Evolutionary conservation across 1,140 invertebrate species (phyloP), one percentile per base, ranked within the genome.

Genomic region (Saccostrea echinata): DNA sequence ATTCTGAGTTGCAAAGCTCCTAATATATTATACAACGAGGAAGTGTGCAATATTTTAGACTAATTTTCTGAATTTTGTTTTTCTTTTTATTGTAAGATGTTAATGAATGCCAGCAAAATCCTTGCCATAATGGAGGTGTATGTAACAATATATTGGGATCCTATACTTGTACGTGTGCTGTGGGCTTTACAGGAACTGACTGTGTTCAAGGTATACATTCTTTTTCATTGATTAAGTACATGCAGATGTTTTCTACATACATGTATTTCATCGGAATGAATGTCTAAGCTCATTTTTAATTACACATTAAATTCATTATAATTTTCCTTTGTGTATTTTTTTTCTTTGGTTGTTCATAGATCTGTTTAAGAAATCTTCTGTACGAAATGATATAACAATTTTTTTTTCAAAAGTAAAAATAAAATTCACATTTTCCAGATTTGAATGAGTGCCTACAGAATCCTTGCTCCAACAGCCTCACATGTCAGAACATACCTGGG

Each of bases 391-490:
- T 43, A 3, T 43, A 43, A 43, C 35, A 43, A 9, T 9, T 43
- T 43, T 6, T 43, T 43, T 8, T 43, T 8, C 6, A 43, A 43
- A 43, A 43, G 4, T 43, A 6, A 6, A 43, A 43, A 43, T 43
- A 8, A 8, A 9, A 43, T 35, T 33, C 6, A 0, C 8, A 18
- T 21, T 83, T 84, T 80, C 24, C 61, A 89, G 88, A 87, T 87
- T 27, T 85, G 0, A 76, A 89, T 71, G 88, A 89, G 27, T 89
- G 88, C 71, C 9, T 83, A 18, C 84, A 68, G n/a, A 27, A 12
- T 24, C 88, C 88, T 16, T 89, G 88, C 21, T 51, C 33, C 18
- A 85, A 89, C 61, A 84, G 86, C 27, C 84, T 81, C n/a, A 43
- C 71, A 53, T 89, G 88, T 27, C 43, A 82, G n/a, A 89, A 89